Evolutionary conservation across 2,113 vertebrate species (phyloP), one percentile per base, ranked within the genome.

Genomic region (Plestiodon gilberti): DNA sequence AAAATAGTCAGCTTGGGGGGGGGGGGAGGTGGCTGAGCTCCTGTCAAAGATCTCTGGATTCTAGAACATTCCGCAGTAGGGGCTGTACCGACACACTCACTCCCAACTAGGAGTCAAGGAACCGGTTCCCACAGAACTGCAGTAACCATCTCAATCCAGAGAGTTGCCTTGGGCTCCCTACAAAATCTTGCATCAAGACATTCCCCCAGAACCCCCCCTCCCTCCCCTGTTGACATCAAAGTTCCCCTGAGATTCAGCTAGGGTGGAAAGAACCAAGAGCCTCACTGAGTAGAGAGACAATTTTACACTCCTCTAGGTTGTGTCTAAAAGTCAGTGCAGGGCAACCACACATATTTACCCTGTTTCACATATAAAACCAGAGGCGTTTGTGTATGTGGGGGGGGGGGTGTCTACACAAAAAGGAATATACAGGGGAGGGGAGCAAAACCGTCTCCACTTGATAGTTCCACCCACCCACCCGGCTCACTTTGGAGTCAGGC

Each of bases 71-170:
- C 82, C 1, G 14, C 15, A 75, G 43, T 7, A 75, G 25, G n/a
- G 71, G 38, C 59, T 84, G 69, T 6, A 40, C 22, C 30, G 73
- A 55, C 55, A 22, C 57, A 74, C 9, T 23, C 57, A 74, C 9
- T 23, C 38, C 57, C 22, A 22, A 75, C n/a, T 38, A 22, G 64
- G 33, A 38, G 61, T 64, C 87, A 86, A 86, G 84, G 81, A 69
- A 90, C 88, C 89, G 91, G 89, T 59, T 92, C 89, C 89, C 87
- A 83, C 18, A 86, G 30, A 57, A 77, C 85, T 33, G 2, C 81
- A 69, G 2, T 70, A 87, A 35, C 89, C 4, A 77, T 5, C 10
- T 55, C 43, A 78, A 55, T 13, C n/a, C n/a, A 69, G 62, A 55
- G 7, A 65, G 38, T 28, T 13, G 15, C 38, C 48, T 43, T 65